Evolutionary conservation across 2,113 vertebrate species (phyloP).

Genomic region (Globicephala melas): DNA sequence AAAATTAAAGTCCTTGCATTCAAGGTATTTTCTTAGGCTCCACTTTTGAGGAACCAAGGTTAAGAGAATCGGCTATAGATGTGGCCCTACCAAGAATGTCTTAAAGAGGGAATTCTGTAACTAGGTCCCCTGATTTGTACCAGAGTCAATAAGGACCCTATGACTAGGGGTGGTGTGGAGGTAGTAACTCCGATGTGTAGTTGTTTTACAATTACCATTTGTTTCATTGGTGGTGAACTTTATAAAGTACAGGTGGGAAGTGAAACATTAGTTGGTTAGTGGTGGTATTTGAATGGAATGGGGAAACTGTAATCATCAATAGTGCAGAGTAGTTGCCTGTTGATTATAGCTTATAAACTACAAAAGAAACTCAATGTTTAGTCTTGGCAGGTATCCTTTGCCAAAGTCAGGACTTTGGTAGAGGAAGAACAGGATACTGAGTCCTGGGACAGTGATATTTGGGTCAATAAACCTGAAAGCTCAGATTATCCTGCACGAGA

Average conservation of each 20-base stretch:
- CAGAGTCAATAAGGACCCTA: neutral
- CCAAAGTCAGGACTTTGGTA: neutral
- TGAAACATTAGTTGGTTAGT: neutral
- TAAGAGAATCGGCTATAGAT: neutral
- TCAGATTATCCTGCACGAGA: neutral
- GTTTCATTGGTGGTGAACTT: neutral
- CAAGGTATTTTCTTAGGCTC: neutral
- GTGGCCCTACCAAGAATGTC: neutral
- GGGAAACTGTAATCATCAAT: neutral
- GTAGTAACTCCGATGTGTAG: fast-evolving
- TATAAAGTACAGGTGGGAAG: neutral
- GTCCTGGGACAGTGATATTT: neutral
- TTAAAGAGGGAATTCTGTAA: neutral
- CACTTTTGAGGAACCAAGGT: neutral
- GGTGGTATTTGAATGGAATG: neutral
- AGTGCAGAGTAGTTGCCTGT: neutral
- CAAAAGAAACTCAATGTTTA: neutral
- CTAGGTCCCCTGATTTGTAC: neutral
- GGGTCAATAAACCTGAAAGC: neutral
- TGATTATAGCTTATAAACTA: neutral
- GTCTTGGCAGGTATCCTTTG: neutral
- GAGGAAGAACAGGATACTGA: neutral
- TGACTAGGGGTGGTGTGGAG: neutral
- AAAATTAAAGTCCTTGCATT: neutral
- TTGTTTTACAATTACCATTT: neutral